Base-by-base conservation (phyloP, 2,113 vertebrate species). In the Falcunculus frontatus region DNA sequence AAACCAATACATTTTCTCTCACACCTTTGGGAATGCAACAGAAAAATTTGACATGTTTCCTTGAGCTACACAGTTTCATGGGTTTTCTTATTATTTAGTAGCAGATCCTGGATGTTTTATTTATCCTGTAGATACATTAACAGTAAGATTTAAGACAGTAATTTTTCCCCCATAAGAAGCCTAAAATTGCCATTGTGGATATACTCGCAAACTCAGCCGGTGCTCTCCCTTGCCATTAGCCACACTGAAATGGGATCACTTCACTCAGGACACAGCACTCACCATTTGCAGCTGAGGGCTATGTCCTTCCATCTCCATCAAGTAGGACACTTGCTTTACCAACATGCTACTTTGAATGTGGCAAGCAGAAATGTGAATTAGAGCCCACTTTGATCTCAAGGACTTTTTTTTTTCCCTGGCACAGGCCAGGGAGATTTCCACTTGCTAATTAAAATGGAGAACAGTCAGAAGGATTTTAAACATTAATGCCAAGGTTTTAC, bases 381-480 rank as follows among this genome's bases (percentile, higher is more conserved):
- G 70, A 92, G 42, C 32, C 44, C 6, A 11, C 92, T 96, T 96
- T 89, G 79, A 94, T 95, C 90, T 74, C 52, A 63, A 56, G 49
- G 80, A 37, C 13, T 67, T 30, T 17, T 73, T 62, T 87, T 70
- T 89, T 64, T 23, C 1, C 42, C 72, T 91, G 73, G 76, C 57
- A 3, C 52, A 69, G 56, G 22, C 55, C 21, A 10, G 5, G 20
- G 26, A 94, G 60, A 84, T 96, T 94, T 94, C 83, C 42, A 1
- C 59, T 93, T 53, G 7, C 74, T 93, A 93, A 96, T 96, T 96
- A 87, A 93, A 90, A 89, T n/a, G 57, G 52, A 87, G 69, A 59
- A 50, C 23, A 47, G 57, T 78, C 89, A 87, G 75, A 94, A 84
- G 95, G 95, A 90, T 96, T 84, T 92, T 78, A 87, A 75, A 41